phyloP scores from a whole-genome alignment of 2,113 vertebrate genomes.

The Malaclemys terrapin region DNA sequence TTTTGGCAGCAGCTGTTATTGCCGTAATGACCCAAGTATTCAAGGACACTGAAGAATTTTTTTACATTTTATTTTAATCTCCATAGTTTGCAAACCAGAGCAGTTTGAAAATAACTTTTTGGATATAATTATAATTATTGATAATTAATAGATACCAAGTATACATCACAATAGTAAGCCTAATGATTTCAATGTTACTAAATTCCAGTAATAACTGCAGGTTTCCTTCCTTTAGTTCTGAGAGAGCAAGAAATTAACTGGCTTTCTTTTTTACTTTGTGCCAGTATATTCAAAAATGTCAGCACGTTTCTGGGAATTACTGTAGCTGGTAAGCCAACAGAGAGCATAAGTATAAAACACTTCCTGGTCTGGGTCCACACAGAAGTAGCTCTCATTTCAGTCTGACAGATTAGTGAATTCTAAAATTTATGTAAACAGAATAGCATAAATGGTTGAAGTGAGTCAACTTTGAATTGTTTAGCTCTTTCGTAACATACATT shows the following conservation, averaged over 20 bases:
- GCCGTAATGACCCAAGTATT: accelerated
- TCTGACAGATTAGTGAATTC: neutral
- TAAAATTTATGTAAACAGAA: neutral
- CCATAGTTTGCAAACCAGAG: neutral
- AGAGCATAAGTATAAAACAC: neutral
- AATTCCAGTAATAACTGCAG: neutral
- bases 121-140: neutral
- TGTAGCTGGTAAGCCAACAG: neutral
- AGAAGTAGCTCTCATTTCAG: neutral
- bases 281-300: neutral
- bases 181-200: neutral
- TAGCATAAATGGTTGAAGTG: neutral
- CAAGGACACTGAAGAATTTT: neutral
- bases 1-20: neutral
- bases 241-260: neutral
- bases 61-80: neutral
- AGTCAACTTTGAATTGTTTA: neutral
- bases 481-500: neutral
- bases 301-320: neutral
- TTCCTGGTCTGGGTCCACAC: neutral
- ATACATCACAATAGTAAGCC: neutral
- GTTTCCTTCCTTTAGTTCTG: neutral
- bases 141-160: neutral
- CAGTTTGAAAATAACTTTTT: neutral
- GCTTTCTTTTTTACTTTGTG: neutral